Evolutionary conservation across 2,113 vertebrate genomes (phyloP).

Genomic region (Pipa parva): DNA sequence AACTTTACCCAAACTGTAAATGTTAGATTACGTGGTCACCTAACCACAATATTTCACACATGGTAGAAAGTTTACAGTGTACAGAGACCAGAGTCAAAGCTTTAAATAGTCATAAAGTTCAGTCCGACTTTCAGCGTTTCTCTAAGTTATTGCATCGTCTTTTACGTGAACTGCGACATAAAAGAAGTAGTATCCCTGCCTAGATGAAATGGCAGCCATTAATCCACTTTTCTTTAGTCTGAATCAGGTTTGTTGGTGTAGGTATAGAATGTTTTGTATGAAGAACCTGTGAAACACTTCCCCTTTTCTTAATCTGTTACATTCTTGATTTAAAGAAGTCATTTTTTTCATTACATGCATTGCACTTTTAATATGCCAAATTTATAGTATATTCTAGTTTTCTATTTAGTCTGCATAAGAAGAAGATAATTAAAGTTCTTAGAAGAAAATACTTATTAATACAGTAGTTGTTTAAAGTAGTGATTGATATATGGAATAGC

Average conservation of each 20-base stretch:
- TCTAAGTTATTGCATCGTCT: slow-evolving; percentile 27
- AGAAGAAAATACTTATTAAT: too few relatives aligned
- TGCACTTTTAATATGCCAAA: too few relatives aligned
- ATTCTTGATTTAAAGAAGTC: too few relatives aligned
- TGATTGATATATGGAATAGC: too few relatives aligned
- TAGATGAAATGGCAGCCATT: slow-evolving; percentile 24
- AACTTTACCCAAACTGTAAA: background rate
- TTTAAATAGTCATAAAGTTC: slow-evolving; percentile 29
- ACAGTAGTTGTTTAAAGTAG: too few relatives aligned
- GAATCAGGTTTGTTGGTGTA: background rate
- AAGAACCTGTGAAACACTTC: too few relatives aligned
- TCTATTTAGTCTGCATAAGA: too few relatives aligned
- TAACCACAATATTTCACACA: slow-evolving; percentile 12
- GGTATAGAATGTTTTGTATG: too few relatives aligned
- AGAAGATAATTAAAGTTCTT: too few relatives aligned
- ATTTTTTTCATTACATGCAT: too few relatives aligned
- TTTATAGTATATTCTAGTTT: too few relatives aligned
- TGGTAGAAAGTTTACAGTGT: slow-evolving; percentile 13
- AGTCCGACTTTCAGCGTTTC: slow-evolving; percentile 7
- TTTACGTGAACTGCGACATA: slow-evolving; percentile 26
- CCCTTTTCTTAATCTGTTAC: too few relatives aligned
- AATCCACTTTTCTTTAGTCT: slow-evolving; percentile 1
- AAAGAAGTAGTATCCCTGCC: slow-evolving; percentile 22
- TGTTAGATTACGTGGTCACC: background rate
- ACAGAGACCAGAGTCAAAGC: background rate